Percentiles rank a stretch among this genome's conserved stretches.
Conservation (phyloP, 2,797 vertebrate genomes). For the Myotis daubentonii region DNA sequence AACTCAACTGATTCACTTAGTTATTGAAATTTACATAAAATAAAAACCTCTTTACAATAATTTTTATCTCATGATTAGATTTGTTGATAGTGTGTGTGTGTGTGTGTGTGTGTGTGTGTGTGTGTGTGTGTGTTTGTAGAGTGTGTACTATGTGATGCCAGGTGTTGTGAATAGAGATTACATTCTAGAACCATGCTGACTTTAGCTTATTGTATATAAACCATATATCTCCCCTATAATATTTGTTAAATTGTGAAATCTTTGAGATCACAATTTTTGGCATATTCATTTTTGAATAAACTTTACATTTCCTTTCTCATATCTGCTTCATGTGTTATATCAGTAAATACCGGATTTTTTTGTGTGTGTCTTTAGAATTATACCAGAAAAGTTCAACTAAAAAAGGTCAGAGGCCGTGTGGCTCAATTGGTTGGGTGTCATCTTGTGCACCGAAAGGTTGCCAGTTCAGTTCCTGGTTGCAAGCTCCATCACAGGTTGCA, state of each 20-base stretch:
- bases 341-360: neutral
- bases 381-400: neutral
- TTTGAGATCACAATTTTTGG: constrained; percentile 30
- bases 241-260: constrained; percentile 37
- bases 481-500: neutral
- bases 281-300: constrained; percentile 4
- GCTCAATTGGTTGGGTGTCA: neutral
- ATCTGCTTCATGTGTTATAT: neutral
- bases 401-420: neutral
- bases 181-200: neutral
- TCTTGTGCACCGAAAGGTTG: neutral
- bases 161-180: neutral
- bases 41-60: neutral
- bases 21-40: constrained; percentile 43
- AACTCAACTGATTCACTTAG: neutral
- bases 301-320: neutral
- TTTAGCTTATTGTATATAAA: neutral
- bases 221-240: neutral
- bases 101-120: neutral
- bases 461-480: neutral
- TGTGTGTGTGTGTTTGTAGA: neutral
- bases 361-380: neutral
- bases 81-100: neutral
- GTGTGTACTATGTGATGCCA: neutral
- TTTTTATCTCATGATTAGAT: constrained; percentile 29